Conservation (phyloP, 2,797 vertebrate genomes). For the Gobio occitaniae region DNA sequence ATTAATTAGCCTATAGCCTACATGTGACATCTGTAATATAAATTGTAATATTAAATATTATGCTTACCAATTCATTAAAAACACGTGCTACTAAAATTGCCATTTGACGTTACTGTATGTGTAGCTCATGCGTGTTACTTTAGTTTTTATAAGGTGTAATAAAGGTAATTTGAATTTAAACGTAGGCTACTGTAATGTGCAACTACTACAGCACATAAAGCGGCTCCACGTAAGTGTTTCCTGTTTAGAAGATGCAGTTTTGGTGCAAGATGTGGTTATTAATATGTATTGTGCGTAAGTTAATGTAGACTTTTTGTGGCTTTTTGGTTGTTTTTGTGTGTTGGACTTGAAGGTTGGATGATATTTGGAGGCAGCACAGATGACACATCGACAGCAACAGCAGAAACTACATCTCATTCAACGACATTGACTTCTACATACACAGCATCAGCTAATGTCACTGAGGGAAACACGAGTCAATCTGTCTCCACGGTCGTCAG, state of each 20-base stretch:
- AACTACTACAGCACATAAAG: background rate
- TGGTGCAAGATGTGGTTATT: background rate
- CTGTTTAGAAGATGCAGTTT: background rate
- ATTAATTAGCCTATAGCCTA: background rate
- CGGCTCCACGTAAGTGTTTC: background rate
- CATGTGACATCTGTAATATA: background rate
- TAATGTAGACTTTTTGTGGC: background rate
- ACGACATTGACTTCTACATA: background rate
- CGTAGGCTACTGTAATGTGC: background rate
- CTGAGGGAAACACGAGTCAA: background rate
- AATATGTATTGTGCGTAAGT: background rate
- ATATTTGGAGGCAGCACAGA: background rate
- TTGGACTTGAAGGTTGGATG: conserved; percentile 5
- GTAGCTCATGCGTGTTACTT: background rate
- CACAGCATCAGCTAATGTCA: background rate
- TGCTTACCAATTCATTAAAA: background rate
- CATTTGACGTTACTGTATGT: background rate
- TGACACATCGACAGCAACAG: background rate
- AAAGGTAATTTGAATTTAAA: background rate
- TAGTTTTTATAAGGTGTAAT: background rate
- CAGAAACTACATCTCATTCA: background rate
- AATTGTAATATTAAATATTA: background rate
- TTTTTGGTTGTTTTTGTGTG: background rate
- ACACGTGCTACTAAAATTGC: background rate
- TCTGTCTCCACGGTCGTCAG: background rate